Evolutionary conservation across 2,888 invertebrate genomes (phyloP).

Genomic region (Tenthredo livida): DNA sequence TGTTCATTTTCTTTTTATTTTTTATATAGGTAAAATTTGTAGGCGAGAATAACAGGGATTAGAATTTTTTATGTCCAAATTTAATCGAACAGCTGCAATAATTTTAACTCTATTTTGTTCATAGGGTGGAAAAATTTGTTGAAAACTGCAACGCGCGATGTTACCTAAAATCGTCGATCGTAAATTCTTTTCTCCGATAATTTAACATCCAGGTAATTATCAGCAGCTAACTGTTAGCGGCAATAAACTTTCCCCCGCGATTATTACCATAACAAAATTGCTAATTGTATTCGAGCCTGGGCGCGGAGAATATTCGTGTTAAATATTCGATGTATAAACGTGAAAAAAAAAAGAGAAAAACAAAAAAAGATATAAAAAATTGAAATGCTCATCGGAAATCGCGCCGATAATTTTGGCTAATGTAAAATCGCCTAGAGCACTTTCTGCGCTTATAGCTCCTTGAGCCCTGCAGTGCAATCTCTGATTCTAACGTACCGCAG

Average conservation of each 20-base stretch:
- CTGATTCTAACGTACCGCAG: constrained; percentile 17
- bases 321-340: neutral
- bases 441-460: neutral
- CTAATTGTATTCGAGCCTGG: constrained; percentile 11
- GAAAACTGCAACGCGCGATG: neutral
- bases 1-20: neutral
- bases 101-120: too few relatives aligned
- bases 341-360: neutral
- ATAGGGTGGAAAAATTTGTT: neutral
- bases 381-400: neutral
- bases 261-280: constrained; percentile 38
- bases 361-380: neutral
- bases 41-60: neutral
- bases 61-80: neutral
- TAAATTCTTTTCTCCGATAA: constrained; percentile 8
- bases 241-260: constrained; percentile 6
- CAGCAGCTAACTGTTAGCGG: neutral
- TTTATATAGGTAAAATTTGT: neutral
- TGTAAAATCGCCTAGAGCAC: neutral
- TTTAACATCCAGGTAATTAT: neutral
- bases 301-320: neutral
- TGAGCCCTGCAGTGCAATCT: neutral
- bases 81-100: neutral
- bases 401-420: neutral
- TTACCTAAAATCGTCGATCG: neutral